Evolutionary conservation across 1,140 invertebrate species (phyloP), one percentile per base, ranked within the genome.

Genomic region (Holotrichia oblita): DNA sequence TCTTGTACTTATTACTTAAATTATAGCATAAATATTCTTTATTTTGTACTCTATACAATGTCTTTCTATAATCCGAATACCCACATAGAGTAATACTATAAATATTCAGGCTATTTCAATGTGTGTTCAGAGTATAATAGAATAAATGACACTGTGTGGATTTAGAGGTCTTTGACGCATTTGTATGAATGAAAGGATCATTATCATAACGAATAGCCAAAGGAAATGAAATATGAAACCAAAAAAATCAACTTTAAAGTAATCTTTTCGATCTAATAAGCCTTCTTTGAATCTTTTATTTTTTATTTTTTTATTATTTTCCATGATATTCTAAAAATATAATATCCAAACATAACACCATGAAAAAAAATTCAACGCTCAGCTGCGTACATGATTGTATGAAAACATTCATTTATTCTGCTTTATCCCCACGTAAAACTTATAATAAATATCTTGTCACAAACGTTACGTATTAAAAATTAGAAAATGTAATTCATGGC

Each of bases 251-350:
- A 44, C 17, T 55, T 9, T 7, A 44, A 44, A 55, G 14, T 34
- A n/a, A 55, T 14, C 14, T n/a, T 55, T n/a, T 55, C 2, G 14
- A n/a, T 55, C 42, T 44, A n/a, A n/a, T n/a, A 44, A 17, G 17
- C 1, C 48, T 55, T n/a, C 12, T 55, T 17, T 17, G 48, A 55
- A 55, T 17, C 27, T 34, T 34, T 34, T 34, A 34, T 34, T 14
- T 69, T 69, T 27, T 69, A 27, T 69, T 69, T 69, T 69, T 69
- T 69, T 69, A 34, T 69, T 34, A 69, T 69, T 27, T 69, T 69
- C 12, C 8, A 22, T 17, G n/a, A 69, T 22, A 24, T 69, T 12
- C 10, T 69, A 9, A 34, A 69, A 69, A 24, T 34, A 6, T 10
- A 34, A 69, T 69, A 27, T 10, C 10, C 20, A 24, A 8, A 34